These are phyloP conservation scores for Aramus guarauna DNA, from an alignment of 2,113 vertebrate species.

Conservation along the genomic window DNA sequence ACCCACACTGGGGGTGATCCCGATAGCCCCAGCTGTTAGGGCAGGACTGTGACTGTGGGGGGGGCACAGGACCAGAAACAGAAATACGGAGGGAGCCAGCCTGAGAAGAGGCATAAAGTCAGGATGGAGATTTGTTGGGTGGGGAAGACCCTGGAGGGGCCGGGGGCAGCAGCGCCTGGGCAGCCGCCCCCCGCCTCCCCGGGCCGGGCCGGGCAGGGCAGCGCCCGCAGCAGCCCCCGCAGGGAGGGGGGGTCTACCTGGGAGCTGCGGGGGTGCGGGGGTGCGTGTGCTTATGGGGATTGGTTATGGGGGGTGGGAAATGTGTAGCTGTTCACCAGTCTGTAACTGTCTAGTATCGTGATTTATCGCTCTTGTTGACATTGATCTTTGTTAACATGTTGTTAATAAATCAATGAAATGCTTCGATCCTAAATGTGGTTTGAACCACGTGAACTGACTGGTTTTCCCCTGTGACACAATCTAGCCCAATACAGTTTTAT, in stretches of 20 bases:
- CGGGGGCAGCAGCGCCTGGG: fast-evolving
- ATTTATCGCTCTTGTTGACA: background rate
- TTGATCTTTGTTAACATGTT: background rate
- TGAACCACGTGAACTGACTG: background rate
- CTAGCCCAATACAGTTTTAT: background rate
- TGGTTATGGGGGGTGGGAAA: background rate
- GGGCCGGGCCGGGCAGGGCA: background rate
- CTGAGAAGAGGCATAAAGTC: background rate
- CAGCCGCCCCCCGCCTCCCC: background rate
- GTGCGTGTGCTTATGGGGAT: background rate
- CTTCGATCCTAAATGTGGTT: background rate
- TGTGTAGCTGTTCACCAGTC: fast-evolving
- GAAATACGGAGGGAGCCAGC: fast-evolving
- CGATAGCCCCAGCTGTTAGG: fast-evolving
- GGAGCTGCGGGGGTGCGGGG: fast-evolving
- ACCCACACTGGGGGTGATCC: no score
- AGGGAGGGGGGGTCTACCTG: no score
- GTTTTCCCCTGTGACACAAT: background rate
- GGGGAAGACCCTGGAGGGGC: fast-evolving
- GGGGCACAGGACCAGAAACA: background rate
- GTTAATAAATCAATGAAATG: background rate
- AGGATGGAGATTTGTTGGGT: no score
- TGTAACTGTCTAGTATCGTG: background rate
- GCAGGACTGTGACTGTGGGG: fast-evolving
- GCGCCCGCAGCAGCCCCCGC: background rate